Conservation (phyloP, 2,888 invertebrate genomes). For the Dryobota labecula region DNA sequence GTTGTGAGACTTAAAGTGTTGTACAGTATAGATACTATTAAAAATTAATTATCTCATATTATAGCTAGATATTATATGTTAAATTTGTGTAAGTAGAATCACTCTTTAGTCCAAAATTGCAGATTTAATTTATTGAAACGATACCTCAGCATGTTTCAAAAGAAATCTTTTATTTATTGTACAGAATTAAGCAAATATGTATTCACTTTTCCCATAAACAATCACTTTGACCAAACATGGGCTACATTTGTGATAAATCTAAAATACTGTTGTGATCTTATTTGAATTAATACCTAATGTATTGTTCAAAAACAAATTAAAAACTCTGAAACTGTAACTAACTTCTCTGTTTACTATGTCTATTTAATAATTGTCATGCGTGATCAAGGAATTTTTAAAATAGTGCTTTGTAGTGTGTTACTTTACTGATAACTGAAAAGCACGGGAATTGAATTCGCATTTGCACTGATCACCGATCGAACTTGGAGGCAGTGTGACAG, state of each 20-base stretch:
- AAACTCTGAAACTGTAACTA: neutral
- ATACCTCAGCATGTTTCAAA: constrained; percentile 70
- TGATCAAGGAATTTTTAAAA: too few relatives aligned
- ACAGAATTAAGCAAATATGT: constrained; percentile 56
- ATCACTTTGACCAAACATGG: constrained; percentile 4
- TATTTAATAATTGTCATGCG: too few relatives aligned
- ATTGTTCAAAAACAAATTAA: neutral
- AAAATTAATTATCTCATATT: constrained; percentile 85
- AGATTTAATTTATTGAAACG: constrained; percentile 85
- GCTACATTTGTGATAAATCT: constrained; percentile 14
- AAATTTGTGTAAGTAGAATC: constrained; percentile 86
- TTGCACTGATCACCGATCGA: neutral
- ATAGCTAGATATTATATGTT: constrained; percentile 83
- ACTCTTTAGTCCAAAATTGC: constrained; percentile 87
- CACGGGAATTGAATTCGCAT: neutral
- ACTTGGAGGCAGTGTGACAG: neutral
- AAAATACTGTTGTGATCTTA: constrained; percentile 4
- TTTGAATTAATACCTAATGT: neutral
- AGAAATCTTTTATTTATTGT: constrained; percentile 65
- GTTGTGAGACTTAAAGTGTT: constrained; percentile 87
- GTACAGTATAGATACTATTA: constrained; percentile 88
- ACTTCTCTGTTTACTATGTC: too few relatives aligned
- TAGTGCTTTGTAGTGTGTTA: too few relatives aligned
- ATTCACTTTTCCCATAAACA: constrained; percentile 54
- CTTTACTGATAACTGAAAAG: too few relatives aligned